Evolutionary conservation across 2,888 invertebrate genomes (phyloP), one percentile per base, ranked within the genome.

Genomic region (Aspidiotus destructor): DNA sequence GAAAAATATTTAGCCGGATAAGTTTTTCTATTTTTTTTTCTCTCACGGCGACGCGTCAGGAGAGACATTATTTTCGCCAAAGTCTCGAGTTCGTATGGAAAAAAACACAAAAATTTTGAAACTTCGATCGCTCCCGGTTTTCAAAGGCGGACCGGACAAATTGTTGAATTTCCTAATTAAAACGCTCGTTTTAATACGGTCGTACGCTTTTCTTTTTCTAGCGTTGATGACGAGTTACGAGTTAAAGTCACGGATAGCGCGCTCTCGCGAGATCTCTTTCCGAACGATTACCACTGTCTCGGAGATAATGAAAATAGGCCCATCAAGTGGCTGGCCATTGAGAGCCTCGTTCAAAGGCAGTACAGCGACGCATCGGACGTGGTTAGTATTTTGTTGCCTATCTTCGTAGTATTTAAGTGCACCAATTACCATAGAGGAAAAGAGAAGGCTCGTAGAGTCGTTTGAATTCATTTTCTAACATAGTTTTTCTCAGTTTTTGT

Each of bases 231-330:
- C 76, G 86, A 86, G 76, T 79, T 90, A 74, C 84, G 86, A 75
- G 88, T 95, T 73, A 89, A 90, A 79, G 81, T 96, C 74, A 86
- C 90, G 44, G 96, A 96, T 79, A 89, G 87, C 76, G 90, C 92
- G 52, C 79, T 96, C 72, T 86, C 93, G 44, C 83, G 92, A 68
- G 96, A 96, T 78, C 80, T 96, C 71, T 96, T 95, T 80, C 89
- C 95, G 15, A 85, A 85, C 72, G 96, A 97, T 79, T 96, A 96
- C 79, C 89, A 92, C 77, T 93, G 93, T 78, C 81, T 94, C 71
- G 93, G 91, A 2, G 94, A 94, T 80, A 92, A 92, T 76, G 93
- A 94, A 77, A 92, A 92, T 78, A 82, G 94, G 70, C 94, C 96
- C 1, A 86, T 96, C 72, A 94, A 93, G 79, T 96, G 95, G 95